Base-by-base conservation (phyloP, 1,140 invertebrate genomes). In the Habropoda laboriosa region DNA sequence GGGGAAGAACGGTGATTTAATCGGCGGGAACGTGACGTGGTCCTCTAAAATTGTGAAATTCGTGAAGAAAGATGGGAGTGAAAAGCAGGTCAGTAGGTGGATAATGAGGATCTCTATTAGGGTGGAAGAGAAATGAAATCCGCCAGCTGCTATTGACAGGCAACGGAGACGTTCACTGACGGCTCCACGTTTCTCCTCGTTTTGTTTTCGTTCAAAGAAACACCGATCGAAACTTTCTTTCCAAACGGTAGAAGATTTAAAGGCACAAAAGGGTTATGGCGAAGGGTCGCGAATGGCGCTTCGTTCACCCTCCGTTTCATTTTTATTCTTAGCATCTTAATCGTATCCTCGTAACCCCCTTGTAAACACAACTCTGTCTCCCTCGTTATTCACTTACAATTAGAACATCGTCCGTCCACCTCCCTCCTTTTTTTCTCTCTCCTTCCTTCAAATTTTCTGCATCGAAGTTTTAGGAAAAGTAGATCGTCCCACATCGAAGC, bases 141-240 rank as follows among this genome's bases (percentile, higher is more conserved):
- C 18, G 6, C 2, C 35, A 60, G 32, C 73, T 80, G 79, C 30
- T 61, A 76, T 77, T 58, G 79, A 80, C 79, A 68, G 79, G 16
- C n/a, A n/a, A 3, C 1, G 2, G 12, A 27, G 47, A 49, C n/a
- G 55, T 27, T n/a, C 38, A 32, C 40, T 35, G 30, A 21, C 55
- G n/a, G 13, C 13, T 51, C 42, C n/a, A n/a, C n/a, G 71, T 66
- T 60, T 75, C 32, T 38, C n/a, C n/a, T n/a, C n/a, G 51, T 38
- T 21, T 68, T 57, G 32, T 30, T 30, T 38, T 3, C 35, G 61
- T 30, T 45, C 61, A 70, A 71, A 78, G 66, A 78, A 51, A 30
- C 12, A 32, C 21, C 16, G 5, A 3, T 24, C 35, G 27, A 6
- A 12, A 6, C 40, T 64, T 57, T 55, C 38, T 55, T 45, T 53